Evolutionary conservation across 2,797 vertebrate species (phyloP).

Genomic region (Falco berigora): DNA sequence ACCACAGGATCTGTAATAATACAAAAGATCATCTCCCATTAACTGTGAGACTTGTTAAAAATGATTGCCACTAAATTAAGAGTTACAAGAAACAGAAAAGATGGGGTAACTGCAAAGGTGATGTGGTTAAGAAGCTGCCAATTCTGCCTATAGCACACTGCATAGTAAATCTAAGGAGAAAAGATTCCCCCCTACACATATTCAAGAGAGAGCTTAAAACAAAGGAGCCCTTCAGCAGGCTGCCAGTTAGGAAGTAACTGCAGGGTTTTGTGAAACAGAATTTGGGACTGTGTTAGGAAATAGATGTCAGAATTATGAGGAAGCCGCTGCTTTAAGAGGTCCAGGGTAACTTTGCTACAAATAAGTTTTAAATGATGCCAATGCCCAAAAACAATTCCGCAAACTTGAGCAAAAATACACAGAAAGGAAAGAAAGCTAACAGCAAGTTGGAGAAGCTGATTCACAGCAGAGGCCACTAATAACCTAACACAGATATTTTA

Average conservation of each 20-base stretch:
- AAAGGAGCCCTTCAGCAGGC: neutral
- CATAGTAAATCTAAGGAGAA: neutral
- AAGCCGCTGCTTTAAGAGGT: neutral
- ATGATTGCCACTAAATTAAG: neutral
- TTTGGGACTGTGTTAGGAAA: neutral
- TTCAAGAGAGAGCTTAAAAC: neutral
- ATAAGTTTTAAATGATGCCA: neutral
- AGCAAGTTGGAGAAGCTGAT: neutral
- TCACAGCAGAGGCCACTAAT: neutral
- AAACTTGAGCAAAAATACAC: neutral
- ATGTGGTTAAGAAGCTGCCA: neutral
- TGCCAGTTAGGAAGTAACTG: neutral
- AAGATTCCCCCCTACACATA: neutral
- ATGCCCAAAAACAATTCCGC: neutral
- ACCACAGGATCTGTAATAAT: neutral
- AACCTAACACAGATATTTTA: neutral
- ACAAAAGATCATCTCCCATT: neutral
- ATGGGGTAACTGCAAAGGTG: neutral
- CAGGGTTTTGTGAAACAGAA: neutral
- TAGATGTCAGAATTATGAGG: neutral
- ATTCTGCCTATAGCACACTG: neutral
- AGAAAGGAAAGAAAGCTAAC: neutral
- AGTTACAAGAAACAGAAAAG: neutral
- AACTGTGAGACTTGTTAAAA: neutral
- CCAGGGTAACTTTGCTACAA: neutral